These are phyloP conservation scores for Sceloporus tristichus DNA, from an alignment of 2,113 vertebrate genomes.

Conservation along the genomic window DNA sequence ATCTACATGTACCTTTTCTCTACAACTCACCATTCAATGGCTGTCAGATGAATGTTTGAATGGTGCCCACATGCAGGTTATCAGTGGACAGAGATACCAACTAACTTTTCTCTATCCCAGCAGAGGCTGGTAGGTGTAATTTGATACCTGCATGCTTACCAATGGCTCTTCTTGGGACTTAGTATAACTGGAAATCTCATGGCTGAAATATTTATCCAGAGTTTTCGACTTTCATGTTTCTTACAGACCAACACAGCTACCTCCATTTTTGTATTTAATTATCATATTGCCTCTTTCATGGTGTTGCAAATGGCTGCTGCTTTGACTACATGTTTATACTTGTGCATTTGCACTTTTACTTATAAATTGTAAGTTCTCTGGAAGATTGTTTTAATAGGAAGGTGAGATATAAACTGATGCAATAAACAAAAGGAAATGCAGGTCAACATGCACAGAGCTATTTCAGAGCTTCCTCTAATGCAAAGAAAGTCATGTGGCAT, in stretches of 20 bases:
- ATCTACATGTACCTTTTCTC: not conserved
- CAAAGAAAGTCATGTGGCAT: no score
- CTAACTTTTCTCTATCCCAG: no score
- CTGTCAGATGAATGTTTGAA: not conserved
- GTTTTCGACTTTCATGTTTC: no score
- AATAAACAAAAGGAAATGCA: not conserved
- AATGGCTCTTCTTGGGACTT: no score
- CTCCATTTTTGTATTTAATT: no score
- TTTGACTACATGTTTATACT: not conserved
- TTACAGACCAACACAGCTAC: no score
- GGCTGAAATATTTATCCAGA: no score
- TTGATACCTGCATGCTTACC: no score
- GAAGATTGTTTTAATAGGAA: not conserved
- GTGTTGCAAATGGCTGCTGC: not conserved
- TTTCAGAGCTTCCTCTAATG: not conserved
- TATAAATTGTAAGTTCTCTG: not conserved
- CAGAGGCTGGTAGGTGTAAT: no score
- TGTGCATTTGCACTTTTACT: not conserved
- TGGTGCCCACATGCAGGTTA: no score
- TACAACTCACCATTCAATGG: not conserved
- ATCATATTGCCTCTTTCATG: not conserved
- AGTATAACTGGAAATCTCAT: no score
- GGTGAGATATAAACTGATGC: not conserved
- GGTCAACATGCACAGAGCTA: not conserved
- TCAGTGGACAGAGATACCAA: no score